Conservation (phyloP, 2,888 invertebrate genomes). For the Chymomyza fuscimana region DNA sequence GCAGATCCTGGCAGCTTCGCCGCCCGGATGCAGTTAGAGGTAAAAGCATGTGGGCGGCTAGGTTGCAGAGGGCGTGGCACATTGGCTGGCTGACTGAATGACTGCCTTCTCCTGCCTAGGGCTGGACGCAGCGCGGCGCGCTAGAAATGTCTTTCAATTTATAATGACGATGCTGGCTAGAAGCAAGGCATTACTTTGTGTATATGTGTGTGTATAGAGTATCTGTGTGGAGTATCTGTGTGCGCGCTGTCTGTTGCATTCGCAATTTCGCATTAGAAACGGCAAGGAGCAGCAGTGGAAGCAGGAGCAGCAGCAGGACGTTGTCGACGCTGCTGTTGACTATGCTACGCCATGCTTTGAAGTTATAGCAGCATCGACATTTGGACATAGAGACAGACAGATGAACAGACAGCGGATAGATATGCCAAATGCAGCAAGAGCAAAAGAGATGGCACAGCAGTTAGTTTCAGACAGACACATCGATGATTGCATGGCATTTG, state of each 20-base stretch:
- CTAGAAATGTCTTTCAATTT: conserved; percentile 67
- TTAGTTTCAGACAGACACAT: conserved; percentile 42
- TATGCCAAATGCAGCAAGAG: conserved; percentile 1
- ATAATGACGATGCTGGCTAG: conserved; percentile 59
- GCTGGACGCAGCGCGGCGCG: conserved; percentile 31
- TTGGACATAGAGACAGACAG: neutral
- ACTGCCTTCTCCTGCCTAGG: conserved; percentile 19
- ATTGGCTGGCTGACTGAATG: conserved; percentile 7
- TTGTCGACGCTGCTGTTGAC: conserved; percentile 28
- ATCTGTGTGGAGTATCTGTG: neutral
- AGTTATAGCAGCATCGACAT: neutral
- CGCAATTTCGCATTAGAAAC: conserved; percentile 55
- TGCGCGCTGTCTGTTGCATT: conserved; percentile 57
- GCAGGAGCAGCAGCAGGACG: conserved; percentile 7
- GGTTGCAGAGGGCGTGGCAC: conserved; percentile 23
- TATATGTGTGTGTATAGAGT: neutral
- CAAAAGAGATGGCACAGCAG: neutral
- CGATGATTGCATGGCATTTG: conserved; percentile 56
- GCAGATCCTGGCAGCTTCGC: neutral
- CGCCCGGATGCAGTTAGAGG: conserved; percentile 63
- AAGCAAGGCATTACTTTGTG: neutral
- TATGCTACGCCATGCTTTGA: conserved; percentile 1
- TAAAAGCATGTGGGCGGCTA: conserved; percentile 38
- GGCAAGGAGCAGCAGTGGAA: conserved; percentile 26
- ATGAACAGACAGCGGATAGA: conserved; percentile 11